Evolutionary conservation across 35 echinoderm and acorn worm genomes (phyloP).

Genomic region (Ophiothrix spiculata): DNA sequence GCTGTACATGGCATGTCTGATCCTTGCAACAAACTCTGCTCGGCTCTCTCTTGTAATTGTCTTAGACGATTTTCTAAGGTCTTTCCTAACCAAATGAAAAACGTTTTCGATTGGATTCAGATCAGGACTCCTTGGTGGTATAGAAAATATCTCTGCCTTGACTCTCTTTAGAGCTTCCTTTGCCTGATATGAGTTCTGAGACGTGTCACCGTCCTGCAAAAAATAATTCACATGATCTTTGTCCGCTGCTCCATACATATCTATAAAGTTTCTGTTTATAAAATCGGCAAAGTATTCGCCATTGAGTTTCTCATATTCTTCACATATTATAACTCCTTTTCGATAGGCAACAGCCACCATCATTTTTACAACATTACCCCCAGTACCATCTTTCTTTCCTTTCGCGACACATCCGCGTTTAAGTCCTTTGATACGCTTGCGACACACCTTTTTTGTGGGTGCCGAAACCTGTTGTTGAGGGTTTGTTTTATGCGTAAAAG

Average conservation of each 20-base stretch:
- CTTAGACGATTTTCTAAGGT: slow-evolving; percentile 15
- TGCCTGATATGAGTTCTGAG: slow-evolving; percentile 24
- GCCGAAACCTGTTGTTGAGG: slow-evolving; percentile 12
- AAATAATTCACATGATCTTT: slow-evolving; percentile 14
- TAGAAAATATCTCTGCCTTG: slow-evolving; percentile 15
- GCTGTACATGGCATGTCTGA: too few relatives aligned
- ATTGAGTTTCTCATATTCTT: slow-evolving; percentile 34
- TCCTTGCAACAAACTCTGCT: too few relatives aligned
- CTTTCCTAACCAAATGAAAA: slow-evolving; percentile 45
- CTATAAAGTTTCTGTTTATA: slow-evolving; percentile 19
- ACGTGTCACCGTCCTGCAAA: slow-evolving; percentile 48
- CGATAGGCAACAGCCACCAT: slow-evolving; percentile 30
- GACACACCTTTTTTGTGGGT: slow-evolving; percentile 19
- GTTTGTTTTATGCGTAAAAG: slow-evolving; percentile 34
- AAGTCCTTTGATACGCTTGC: slow-evolving; percentile 24
- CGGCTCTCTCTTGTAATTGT: too few relatives aligned
- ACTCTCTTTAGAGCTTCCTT: slow-evolving; percentile 22
- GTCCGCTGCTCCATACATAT: slow-evolving; percentile 26
- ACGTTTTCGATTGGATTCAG: slow-evolving; percentile 71
- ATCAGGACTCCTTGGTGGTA: slow-evolving; percentile 45
- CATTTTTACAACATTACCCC: not conserved
- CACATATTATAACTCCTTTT: slow-evolving; percentile 21
- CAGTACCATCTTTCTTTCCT: slow-evolving; percentile 20
- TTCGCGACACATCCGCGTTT: slow-evolving; percentile 6
- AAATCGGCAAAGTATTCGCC: slow-evolving; percentile 36